Evolutionary conservation across 2,888 invertebrate species (phyloP), one percentile per base, ranked within the genome.

Genomic region (Yponomeuta sedellus): DNA sequence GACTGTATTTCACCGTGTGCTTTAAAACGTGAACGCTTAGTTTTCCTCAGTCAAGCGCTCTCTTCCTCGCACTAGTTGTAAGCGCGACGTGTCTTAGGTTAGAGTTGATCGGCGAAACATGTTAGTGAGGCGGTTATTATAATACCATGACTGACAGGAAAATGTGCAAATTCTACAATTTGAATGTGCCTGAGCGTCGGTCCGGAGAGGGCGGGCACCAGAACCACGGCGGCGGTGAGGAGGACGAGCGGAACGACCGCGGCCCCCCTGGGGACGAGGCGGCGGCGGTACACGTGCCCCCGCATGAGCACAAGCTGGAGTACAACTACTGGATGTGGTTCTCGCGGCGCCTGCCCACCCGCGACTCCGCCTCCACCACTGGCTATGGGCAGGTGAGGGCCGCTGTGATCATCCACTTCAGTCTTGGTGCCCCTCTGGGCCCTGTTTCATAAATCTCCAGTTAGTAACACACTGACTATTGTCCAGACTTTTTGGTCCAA

Each of bases 261-360:
- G 44, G 44, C 16, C 44, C 44, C 16, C 12, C 16, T 12, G 71
- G 77, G 25, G 88, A 88, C 10, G 87, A 88, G 63, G 80, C 83
- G 63, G 71, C 78, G 68, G 80, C 87, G 67, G 88, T 86, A 40
- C 79, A 79, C 69, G 95, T 97, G 80, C 95, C 94, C 68, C 94
- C 95, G 70, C 94, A 95, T 72, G 97, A 98, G 88, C 98, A 99
- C 86, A 96, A 96, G 83, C 92, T 99, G 76, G 98, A 99, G 86
- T 97, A 96, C 90, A 94, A 95, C 72, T 99, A 98, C 86, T 97
- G 97, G 88, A 92, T 98, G 83, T 99, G 98, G 98, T 97, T 94
- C 80, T 92, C 93, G 61, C 85, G 93, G 72, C 92, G 93, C 75
- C 93, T 92, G 52, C 87, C 89, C 69, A 81, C 89, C 70, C 81